Evolutionary conservation across 2,888 invertebrate species (phyloP), one percentile per base, ranked within the genome.

Genomic region (Noctuana brunneofusca): DNA sequence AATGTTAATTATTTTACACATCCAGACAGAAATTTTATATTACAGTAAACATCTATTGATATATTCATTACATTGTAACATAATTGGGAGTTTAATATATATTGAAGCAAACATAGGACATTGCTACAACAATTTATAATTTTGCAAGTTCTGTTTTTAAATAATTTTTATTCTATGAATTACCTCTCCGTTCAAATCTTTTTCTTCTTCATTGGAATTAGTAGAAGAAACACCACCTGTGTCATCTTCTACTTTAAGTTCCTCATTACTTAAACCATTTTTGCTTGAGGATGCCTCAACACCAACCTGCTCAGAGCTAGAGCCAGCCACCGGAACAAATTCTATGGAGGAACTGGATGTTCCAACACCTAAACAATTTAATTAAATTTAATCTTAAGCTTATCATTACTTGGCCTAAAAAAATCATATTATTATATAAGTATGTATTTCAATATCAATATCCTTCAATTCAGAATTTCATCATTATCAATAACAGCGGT

Each of bases 141-240:
- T 32, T n/a, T 30, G 35, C 3, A n/a, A n/a, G n/a, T 32, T 11
- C 8, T 32, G 11, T 32, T n/a, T 5, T 20, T 12, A 46, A 46
- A 46, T 20, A 5, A 18, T 20, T 20, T 46, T 46, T 24, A 2
- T n/a, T 1, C 0, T n/a, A 8, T 27, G 0, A 30, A 24, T 72
- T 72, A 90, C 91, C 83, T 87, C 90, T 75, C 89, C 91, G 82
- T 91, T 91, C 11, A 81, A 65, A 66, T 87, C 84, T 68, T 89
- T 89, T 60, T 87, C 89, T 59, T 79, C 84, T 41, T 86, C 87
- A 72, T 85, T 84, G 2, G 75, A 80, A 68, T 89, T 91, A 8
- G 90, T 87, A 11, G 92, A 91, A 0, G 92, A 91, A n/a, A 91
- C 91, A 48, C 90, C 90, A 20, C 85, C 87, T 64, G 92, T 78